These are phyloP conservation scores for Gyps fulvus DNA, from an alignment of 2,113 vertebrate genomes.

Conservation along the genomic window DNA sequence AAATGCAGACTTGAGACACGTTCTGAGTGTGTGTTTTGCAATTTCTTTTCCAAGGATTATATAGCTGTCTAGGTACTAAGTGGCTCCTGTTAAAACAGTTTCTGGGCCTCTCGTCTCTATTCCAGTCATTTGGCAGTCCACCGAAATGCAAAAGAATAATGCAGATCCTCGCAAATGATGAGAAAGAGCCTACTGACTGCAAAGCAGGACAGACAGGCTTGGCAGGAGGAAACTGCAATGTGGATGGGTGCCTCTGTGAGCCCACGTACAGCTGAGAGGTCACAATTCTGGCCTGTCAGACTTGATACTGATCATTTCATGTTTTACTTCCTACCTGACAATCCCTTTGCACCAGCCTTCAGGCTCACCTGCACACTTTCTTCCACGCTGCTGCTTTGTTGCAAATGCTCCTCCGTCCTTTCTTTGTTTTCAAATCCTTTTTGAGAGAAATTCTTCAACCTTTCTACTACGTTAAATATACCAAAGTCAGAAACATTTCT, in stretches of 20 bases:
- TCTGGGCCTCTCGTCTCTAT: neutral
- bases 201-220: constrained; percentile 29
- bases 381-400: neutral
- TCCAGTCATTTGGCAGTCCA: neutral
- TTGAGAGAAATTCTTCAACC: neutral
- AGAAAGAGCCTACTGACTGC: neutral
- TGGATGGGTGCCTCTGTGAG: neutral
- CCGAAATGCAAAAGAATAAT: neutral
- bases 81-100: neutral
- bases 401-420: neutral
- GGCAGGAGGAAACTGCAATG: neutral
- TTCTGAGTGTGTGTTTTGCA: neutral
- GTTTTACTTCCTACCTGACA: neutral
- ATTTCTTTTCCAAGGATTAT: neutral
- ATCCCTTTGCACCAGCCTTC: neutral
- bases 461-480: neutral
- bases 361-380: neutral
- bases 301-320: neutral
- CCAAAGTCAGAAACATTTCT: neutral
- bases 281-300: neutral
- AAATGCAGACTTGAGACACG: neutral
- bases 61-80: neutral
- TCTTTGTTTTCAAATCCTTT: neutral
- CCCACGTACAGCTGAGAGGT: neutral
- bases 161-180: neutral